phyloP scores from a whole-genome alignment of 2,888 invertebrate species.

The Mesoligia furuncula region DNA sequence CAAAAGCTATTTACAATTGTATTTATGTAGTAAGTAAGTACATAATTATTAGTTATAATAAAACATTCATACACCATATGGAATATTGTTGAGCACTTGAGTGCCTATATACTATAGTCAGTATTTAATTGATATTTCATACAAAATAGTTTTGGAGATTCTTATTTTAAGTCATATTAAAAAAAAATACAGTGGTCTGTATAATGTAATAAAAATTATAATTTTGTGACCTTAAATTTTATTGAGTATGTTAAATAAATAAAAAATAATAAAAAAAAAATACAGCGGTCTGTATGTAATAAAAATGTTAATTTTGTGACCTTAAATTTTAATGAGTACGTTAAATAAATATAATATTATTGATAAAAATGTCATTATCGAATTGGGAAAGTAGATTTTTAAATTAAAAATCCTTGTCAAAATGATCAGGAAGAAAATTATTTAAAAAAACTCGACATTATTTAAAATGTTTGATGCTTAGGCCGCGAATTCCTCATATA shows the following conservation, averaged over 20 bases:
- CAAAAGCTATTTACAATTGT: conserved; percentile 68
- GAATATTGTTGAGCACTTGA: conserved; percentile 50
- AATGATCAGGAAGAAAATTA: not conserved
- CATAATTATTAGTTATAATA: conserved; percentile 50
- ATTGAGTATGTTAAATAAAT: conserved; percentile 11
- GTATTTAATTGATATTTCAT: conserved; percentile 45
- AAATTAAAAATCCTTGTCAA: not conserved
- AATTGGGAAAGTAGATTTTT: not conserved
- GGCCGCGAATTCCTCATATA: conserved; percentile 49
- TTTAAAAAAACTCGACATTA: not conserved
- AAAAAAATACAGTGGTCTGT: conserved; percentile 18
- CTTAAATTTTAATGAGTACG: conserved; percentile 17
- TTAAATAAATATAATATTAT: conserved; percentile 2
- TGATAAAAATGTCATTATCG: not conserved
- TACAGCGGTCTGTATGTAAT: conserved; percentile 7
- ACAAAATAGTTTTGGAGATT: conserved; percentile 58
- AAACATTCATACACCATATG: conserved; percentile 59
- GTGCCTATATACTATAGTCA: conserved; percentile 41
- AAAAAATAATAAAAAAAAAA: too few species aligned
- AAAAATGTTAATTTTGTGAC: conserved; percentile 3
- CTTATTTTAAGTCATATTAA: conserved; percentile 6
- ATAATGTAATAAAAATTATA: not conserved
- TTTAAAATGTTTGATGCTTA: conserved; percentile 41
- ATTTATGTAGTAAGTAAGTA: conserved; percentile 65
- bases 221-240: conserved; percentile 14